Base-by-base conservation (phyloP, 2,797 vertebrate genomes). In the Babyrousa celebensis region DNA sequence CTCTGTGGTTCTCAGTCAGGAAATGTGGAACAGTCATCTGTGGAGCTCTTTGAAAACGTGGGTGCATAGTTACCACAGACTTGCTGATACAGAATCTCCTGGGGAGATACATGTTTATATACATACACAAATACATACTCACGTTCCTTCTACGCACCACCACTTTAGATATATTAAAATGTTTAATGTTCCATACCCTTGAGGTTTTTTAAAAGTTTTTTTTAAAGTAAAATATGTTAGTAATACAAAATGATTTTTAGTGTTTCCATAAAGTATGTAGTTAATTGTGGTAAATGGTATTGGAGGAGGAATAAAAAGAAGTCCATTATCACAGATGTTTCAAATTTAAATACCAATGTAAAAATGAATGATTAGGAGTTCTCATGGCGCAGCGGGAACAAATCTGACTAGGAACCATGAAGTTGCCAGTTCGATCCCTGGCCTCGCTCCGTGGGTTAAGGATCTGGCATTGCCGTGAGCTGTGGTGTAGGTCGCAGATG, bases 141-240 rank as follows among this genome's bases (percentile, higher is more conserved):
- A 18, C 54, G 25, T 1, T 0, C 40, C 54, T 60, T 58, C 16
- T 40, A 77, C 9, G 6, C 7, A 48, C 20, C 56, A 25, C 56
- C 8, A 62, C 78, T 94, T 88, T 67, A 85, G 65, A 54, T 83
- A 62, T 27, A 40, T 72, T 95, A 62, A 95, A 79, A 75, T 74
- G n/a, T 67, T 65, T 85, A 87, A n/a, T 67, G 71, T 25, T 63
- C 27, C 17, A 8, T 77, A 65, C 6, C 67, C 15, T 21, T 56
- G 52, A 78, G 43, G 77, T n/a, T 96, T 32, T 80, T 75, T 70
- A 56, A 60, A 5, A 1, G 6, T 23, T 65, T 14, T 70, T 65
- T 18, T 6, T 20, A 70, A 67, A 89, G 75, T 54, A 90, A 92
- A 86, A 40, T 67, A 78, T 29, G 77, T 74, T 65, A 70, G 29